A percentile compares a stretch with the other conserved stretches of the same genome.
phyloP scores from a whole-genome alignment of 2,113 vertebrate genomes.

The Gobiocypris rarus region DNA sequence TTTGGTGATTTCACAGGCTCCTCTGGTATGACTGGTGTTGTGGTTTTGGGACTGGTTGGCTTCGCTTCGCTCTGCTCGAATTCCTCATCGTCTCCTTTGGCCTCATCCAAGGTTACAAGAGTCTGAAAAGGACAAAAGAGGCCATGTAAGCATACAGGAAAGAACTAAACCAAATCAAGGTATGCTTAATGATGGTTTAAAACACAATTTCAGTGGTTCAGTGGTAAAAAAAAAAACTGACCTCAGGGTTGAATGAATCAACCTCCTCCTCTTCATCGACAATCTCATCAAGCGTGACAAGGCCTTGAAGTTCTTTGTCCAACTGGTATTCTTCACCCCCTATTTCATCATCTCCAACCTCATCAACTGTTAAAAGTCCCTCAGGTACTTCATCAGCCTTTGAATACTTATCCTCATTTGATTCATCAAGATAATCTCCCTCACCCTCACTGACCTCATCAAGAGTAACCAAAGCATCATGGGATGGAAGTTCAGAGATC shows the following conservation, averaged over 20 bases:
- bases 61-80: slow-evolving; percentile 35
- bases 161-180: neutral
- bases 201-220: neutral
- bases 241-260: slow-evolving; percentile 64
- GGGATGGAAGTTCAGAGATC: slow-evolving; percentile 17
- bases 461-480: slow-evolving; percentile 75
- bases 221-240: slow-evolving; percentile 54
- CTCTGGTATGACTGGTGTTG: slow-evolving; percentile 64
- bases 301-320: slow-evolving; percentile 58
- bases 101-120: slow-evolving; percentile 81
- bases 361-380: slow-evolving; percentile 70
- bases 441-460: slow-evolving; percentile 89
- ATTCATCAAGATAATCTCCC: slow-evolving; percentile 77
- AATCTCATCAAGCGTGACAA: slow-evolving; percentile 69
- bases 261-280: slow-evolving; percentile 73
- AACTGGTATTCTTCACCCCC: slow-evolving; percentile 3
- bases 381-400: slow-evolving; percentile 53
- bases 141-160: slow-evolving; percentile 45
- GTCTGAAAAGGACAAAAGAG: slow-evolving; percentile 69
- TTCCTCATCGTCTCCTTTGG: slow-evolving; percentile 75
- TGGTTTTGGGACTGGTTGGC: slow-evolving; percentile 43
- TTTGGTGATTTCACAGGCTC: slow-evolving; percentile 74
- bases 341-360: slow-evolving; percentile 65
- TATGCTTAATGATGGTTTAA: neutral
- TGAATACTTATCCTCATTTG: slow-evolving; percentile 74